Evolutionary conservation across 92 coral and sea anemone species (phyloP).

Genomic region (Palythoa grandiflora): DNA sequence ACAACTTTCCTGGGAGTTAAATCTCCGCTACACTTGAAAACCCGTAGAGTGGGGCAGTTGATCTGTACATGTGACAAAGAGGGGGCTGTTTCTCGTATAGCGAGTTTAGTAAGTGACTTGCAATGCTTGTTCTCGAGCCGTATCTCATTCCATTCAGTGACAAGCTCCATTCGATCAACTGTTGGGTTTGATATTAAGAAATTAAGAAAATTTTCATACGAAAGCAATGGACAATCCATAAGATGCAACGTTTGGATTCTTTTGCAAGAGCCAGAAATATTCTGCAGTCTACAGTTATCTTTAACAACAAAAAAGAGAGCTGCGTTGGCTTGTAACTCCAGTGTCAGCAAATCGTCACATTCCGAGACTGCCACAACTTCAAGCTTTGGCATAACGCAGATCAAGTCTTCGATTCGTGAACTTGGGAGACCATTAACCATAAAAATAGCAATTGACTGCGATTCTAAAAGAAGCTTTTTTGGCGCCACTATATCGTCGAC

Average conservation of each 20-base stretch:
- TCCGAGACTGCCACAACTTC: conserved; percentile 76
- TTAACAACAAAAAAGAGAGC: conserved; percentile 67
- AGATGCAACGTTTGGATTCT: conserved; percentile 67
- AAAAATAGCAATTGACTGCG: conserved; percentile 65
- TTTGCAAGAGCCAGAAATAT: conserved; percentile 61
- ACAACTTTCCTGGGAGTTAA: conserved; percentile 61
- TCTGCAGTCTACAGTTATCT: conserved; percentile 58
- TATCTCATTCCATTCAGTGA: conserved; percentile 66
- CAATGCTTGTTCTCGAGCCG: conserved; percentile 67
- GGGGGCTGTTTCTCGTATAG: conserved; percentile 67
- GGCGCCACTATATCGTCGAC: conserved; percentile 26
- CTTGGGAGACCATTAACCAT: conserved; percentile 79
- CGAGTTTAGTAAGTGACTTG: conserved; percentile 60
- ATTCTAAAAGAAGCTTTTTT: conserved; percentile 56
- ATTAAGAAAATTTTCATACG: conserved; percentile 44
- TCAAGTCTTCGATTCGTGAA: conserved; percentile 59
- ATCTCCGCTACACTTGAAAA: conserved; percentile 75
- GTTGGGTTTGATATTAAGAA: conserved; percentile 61
- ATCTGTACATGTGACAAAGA: conserved; percentile 58
- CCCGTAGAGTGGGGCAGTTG: conserved; percentile 73
- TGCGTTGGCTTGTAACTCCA: conserved; percentile 66
- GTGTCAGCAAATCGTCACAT: conserved; percentile 60
- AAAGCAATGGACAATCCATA: conserved; percentile 66
- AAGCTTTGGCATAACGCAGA: conserved; percentile 67
- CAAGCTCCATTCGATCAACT: conserved; percentile 71